Evolutionary conservation across 2,113 vertebrate genomes (phyloP).

Genomic region (Procavia capensis): DNA sequence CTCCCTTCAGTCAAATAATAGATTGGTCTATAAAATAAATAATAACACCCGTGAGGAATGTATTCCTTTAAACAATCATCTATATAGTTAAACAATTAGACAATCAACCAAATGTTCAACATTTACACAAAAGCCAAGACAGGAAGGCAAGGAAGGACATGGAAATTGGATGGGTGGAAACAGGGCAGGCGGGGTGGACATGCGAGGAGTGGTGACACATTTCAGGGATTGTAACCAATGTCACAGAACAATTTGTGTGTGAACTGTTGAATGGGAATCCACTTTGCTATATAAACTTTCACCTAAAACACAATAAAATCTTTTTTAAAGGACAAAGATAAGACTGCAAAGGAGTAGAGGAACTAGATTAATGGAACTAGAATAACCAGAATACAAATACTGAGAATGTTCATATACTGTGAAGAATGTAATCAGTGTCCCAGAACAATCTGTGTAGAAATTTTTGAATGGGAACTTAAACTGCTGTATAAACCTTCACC

Average conservation of each 20-base stretch:
- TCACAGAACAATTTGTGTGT: background rate
- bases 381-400: background rate
- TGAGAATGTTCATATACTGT: background rate
- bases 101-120: background rate
- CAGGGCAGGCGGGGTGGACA: too few species aligned
- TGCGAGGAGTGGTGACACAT: too few species aligned
- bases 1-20: too few species aligned
- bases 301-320: background rate
- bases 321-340: background rate
- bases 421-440: background rate
- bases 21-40: too few species aligned
- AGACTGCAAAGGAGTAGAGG: background rate
- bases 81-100: too few species aligned
- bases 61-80: too few species aligned
- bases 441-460: background rate
- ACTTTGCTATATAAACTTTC: background rate
- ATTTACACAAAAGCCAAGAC: background rate
- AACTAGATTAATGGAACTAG: background rate
- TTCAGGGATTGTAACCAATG: too few species aligned
- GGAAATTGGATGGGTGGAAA: background rate
- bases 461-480: background rate
- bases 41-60: too few species aligned
- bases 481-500: background rate
- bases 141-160: background rate
- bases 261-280: background rate